Evolutionary conservation across 2,888 invertebrate species (phyloP).

Genomic region (Myathropa florea): DNA sequence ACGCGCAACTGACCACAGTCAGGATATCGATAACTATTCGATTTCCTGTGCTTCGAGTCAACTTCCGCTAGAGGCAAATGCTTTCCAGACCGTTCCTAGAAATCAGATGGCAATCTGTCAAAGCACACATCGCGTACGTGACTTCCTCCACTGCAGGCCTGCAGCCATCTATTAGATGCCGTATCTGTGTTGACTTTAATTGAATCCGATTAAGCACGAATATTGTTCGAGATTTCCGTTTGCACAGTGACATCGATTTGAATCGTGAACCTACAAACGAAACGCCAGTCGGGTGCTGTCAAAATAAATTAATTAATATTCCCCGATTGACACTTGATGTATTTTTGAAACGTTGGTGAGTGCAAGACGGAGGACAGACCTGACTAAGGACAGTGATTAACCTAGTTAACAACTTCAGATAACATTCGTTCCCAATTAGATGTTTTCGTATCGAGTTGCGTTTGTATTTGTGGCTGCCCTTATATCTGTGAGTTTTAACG

Average conservation of each 20-base stretch:
- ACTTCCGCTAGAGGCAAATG: neutral
- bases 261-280: neutral
- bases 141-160: neutral
- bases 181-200: neutral
- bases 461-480: conserved; percentile 5
- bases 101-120: neutral
- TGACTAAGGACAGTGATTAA: neutral
- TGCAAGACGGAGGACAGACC: neutral
- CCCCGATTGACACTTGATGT: conserved; percentile 4
- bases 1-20: no score
- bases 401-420: neutral
- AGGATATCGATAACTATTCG: neutral
- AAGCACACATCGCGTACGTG: neutral
- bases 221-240: no score
- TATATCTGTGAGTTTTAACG: neutral
- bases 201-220: neutral
- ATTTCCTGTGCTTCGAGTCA: neutral
- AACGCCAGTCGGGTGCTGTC: neutral
- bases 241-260: no score
- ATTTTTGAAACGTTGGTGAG: conserved; percentile 26
- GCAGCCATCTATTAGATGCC: neutral
- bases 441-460: neutral
- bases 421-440: neutral
- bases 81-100: no score
- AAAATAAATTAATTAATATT: conserved; percentile 15